Conservation (phyloP, 2,113 vertebrate genomes). For the Micronycteris hirsuta region DNA sequence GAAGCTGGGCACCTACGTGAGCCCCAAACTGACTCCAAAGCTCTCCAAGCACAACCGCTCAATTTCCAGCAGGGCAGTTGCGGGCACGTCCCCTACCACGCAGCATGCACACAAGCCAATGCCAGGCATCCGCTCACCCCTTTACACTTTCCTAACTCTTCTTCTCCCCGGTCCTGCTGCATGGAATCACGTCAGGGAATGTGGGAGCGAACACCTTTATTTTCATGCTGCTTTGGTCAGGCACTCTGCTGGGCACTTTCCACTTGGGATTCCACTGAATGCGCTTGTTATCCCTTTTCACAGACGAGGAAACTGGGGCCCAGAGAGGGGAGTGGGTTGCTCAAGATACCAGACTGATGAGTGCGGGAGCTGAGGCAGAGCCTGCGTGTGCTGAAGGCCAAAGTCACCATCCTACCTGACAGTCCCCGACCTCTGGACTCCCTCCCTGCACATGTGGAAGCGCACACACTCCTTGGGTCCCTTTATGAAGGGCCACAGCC, state of each 20-base stretch:
- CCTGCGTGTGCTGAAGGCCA: background rate
- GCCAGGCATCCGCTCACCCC: rapidly evolving
- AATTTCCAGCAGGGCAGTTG: background rate
- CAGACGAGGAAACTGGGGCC: background rate
- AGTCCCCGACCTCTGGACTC: background rate
- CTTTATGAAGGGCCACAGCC: background rate
- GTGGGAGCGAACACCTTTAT: background rate
- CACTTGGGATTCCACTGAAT: background rate
- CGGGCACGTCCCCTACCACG: rapidly evolving
- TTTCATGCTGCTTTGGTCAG: background rate
- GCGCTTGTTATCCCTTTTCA: background rate
- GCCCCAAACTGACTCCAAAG: background rate
- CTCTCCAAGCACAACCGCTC: background rate
- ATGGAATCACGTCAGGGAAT: rapidly evolving
- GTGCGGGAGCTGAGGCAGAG: background rate
- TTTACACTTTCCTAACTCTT: background rate
- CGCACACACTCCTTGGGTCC: background rate
- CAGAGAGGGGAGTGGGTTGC: background rate
- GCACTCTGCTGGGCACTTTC: background rate
- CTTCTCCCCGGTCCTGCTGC: background rate
- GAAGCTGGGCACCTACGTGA: background rate
- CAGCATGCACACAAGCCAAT: rapidly evolving
- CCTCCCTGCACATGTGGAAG: background rate
- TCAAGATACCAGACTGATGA: background rate
- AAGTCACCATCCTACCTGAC: background rate